Evolutionary conservation across 2,113 vertebrate genomes (phyloP).

Genomic region (Paradoxurus hermaphroditus): DNA sequence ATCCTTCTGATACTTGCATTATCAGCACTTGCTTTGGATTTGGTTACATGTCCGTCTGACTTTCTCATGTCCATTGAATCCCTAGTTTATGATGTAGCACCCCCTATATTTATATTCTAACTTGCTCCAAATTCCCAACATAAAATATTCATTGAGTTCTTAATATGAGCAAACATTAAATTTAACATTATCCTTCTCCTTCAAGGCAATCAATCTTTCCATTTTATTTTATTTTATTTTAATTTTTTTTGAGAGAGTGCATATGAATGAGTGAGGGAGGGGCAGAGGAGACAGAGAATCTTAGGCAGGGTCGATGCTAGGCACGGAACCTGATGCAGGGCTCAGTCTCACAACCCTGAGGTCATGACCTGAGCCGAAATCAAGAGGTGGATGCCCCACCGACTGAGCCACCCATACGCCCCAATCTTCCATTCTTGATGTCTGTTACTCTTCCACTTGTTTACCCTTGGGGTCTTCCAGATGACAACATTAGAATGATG

Average conservation of each 20-base stretch:
- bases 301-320: too few relatives aligned
- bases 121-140: background rate
- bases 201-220: background rate
- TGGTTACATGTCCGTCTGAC: background rate
- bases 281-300: too few relatives aligned
- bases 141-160: background rate
- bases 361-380: too few relatives aligned
- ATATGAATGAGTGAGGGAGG: too few relatives aligned
- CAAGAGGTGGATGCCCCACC: too few relatives aligned
- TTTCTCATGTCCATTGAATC: background rate
- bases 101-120: background rate
- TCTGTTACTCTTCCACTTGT: background rate
- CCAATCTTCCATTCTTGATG: background rate
- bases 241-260: too few relatives aligned
- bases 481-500: constrained; percentile 6
- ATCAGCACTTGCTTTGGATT: background rate
- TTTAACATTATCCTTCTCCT: background rate
- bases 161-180: constrained; percentile 18
- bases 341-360: too few relatives aligned
- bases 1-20: background rate
- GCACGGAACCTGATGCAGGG: too few relatives aligned
- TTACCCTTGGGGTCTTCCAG: background rate
- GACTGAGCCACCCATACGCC: too few relatives aligned
- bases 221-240: background rate
- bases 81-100: background rate